These are phyloP conservation scores for Terebella lapidaria DNA, from an alignment of 2,888 invertebrate genomes.

Conservation along the genomic window DNA sequence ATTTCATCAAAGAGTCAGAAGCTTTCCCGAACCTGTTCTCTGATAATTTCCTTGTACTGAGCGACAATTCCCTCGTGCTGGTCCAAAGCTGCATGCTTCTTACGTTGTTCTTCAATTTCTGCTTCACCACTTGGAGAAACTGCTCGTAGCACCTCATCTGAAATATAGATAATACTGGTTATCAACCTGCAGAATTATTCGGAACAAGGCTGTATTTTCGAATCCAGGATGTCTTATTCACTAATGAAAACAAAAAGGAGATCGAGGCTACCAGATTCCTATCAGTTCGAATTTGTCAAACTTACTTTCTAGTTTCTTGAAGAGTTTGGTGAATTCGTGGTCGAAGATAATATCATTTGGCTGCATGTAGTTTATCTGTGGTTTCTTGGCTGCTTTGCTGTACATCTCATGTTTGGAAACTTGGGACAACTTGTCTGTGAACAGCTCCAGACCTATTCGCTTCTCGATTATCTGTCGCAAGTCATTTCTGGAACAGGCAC, in stretches of 20 bases:
- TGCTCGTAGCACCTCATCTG: slow-evolving; percentile 51
- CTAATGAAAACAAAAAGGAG: too few species aligned
- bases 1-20: too few species aligned
- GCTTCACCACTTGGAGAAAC: slow-evolving; percentile 37
- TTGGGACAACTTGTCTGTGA: slow-evolving; percentile 77
- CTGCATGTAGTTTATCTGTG: slow-evolving; percentile 75
- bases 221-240: too few species aligned
- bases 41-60: slow-evolving; percentile 85
- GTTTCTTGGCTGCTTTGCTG: slow-evolving; percentile 85
- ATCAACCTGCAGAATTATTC: too few species aligned
- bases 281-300: too few species aligned
- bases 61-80: slow-evolving; percentile 58
- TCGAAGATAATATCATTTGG: slow-evolving; percentile 80
- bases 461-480: slow-evolving; percentile 79
- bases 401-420: slow-evolving; percentile 87
- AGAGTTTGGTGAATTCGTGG: slow-evolving; percentile 88
- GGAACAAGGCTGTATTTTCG: too few species aligned
- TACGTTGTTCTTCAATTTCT: slow-evolving; percentile 36
- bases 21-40: slow-evolving; percentile 83
- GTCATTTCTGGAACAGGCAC: slow-evolving; percentile 60
- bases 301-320: slow-evolving; percentile 63
- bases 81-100: slow-evolving; percentile 34
- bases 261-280: too few species aligned
- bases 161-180: too few species aligned
- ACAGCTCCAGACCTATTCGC: slow-evolving; percentile 80